Conservation (phyloP, 2,113 vertebrate species). For the cattle (Bos taurus) region ARS-UCD2.0 NC_037343.1:50770001-50770500, state of each 20-base stretch:
- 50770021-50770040: not conserved
- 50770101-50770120: not conserved
- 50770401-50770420: not conserved
- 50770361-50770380: not conserved
- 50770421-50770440: not conserved
- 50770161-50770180: not conserved
- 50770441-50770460: not conserved
- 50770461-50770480: not conserved
- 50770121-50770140: not conserved
- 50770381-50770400: not conserved
- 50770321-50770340: not conserved
- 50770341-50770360: not conserved
- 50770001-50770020: not conserved
- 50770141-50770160: not conserved
- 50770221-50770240: not conserved
- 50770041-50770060: not conserved
- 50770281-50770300: not conserved
- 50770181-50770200: not conserved
- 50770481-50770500: not conserved
- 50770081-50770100: not conserved
- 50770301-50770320: not conserved
- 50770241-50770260: not conserved
- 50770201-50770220: not conserved
- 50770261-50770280: not conserved
- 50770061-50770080: not conserved